These are phyloP conservation scores for Cremastinae sp. DNA, from an alignment of 2,888 invertebrate genomes.

Conservation along the genomic window DNA sequence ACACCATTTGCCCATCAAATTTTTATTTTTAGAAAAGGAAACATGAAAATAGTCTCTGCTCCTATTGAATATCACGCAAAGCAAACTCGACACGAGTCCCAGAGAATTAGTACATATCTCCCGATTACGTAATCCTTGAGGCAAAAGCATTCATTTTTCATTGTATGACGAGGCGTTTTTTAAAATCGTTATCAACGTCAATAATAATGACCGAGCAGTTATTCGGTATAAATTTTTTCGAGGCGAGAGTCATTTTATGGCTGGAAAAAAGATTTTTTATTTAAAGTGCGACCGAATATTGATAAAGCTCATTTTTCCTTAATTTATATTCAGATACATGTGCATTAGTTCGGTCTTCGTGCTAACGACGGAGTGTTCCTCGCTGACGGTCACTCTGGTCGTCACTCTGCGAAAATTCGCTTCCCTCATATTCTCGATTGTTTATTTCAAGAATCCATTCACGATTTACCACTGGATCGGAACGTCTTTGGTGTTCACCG, in stretches of 20 bases:
- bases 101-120: background rate
- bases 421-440: constrained; percentile 96
- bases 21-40: no score
- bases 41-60: no score
- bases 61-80: no score
- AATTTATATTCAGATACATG: constrained; percentile 83
- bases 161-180: constrained; percentile 3
- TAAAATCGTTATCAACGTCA: background rate
- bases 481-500: constrained; percentile 93
- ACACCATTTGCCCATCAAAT: background rate
- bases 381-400: constrained; percentile 96
- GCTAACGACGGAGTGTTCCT: constrained; percentile 95
- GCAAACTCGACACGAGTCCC: no score
- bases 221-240: background rate
- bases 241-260: background rate
- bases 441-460: constrained; percentile 97
- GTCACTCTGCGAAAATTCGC: constrained; percentile 97
- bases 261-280: background rate
- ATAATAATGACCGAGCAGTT: background rate
- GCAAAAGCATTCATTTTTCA: background rate
- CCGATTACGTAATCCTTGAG: constrained; percentile 9
- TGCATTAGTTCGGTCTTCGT: constrained; percentile 98
- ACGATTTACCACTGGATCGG: constrained; percentile 95
- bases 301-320: constrained; percentile 63
- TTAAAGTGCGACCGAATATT: background rate